These are phyloP conservation scores for Mionectes olivaceus DNA, from an alignment of 2,797 vertebrate genomes.

Conservation along the genomic window DNA sequence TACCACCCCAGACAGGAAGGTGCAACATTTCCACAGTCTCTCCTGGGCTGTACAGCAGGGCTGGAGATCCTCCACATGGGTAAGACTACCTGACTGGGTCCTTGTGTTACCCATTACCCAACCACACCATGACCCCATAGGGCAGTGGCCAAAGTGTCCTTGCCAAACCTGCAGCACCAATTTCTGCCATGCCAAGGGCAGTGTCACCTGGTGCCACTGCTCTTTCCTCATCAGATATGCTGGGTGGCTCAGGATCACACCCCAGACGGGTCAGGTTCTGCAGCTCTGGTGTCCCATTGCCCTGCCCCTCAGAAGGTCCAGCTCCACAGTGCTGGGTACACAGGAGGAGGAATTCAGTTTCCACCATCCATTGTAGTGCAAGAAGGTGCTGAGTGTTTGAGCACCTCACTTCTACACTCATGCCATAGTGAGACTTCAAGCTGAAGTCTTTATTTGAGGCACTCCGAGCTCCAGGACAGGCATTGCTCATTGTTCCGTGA, in stretches of 20 bases:
- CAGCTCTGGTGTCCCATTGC: background rate
- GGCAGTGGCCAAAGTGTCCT: background rate
- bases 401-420: background rate
- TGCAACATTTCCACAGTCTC: background rate
- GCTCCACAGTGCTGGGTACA: fast-evolving
- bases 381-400: background rate
- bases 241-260: background rate
- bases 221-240: background rate
- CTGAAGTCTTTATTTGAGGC: background rate
- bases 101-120: background rate
- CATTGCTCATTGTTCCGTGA: background rate
- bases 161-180: background rate
- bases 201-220: background rate
- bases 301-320: background rate
- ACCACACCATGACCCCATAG: fast-evolving
- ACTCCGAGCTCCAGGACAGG: background rate
- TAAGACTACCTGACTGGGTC: background rate
- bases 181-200: background rate
- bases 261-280: background rate
- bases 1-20: background rate
- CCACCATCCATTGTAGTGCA: background rate
- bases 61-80: background rate
- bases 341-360: background rate
- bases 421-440: background rate
- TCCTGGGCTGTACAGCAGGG: background rate